phyloP scores from a whole-genome alignment of 1,140 invertebrate genomes.

The Pomacea maculata region DNA sequence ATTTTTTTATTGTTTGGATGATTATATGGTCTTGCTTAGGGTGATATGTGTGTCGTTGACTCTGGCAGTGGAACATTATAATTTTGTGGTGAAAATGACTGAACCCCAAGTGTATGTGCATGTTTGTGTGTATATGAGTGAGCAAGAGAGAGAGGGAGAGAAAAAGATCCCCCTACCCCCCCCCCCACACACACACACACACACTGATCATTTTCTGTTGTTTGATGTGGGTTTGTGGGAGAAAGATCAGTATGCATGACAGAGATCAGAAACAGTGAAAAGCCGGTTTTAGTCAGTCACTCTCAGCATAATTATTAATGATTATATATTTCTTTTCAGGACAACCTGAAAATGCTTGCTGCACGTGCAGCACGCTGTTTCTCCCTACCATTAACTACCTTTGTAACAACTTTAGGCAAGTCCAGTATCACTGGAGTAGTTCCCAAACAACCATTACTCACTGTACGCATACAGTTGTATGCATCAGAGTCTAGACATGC shows the following conservation, averaged over 20 bases:
- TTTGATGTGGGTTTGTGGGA: not conserved
- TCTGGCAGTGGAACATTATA: too few species aligned
- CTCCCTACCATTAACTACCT: slow-evolving; percentile 46
- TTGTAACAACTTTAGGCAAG: slow-evolving; percentile 43
- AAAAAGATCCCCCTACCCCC: too few species aligned
- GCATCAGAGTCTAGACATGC: slow-evolving; percentile 40
- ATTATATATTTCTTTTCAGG: not conserved
- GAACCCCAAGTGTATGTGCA: not conserved
- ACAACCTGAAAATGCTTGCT: slow-evolving; percentile 36
- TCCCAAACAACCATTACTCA: slow-evolving; percentile 30
- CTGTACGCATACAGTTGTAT: slow-evolving; percentile 39
- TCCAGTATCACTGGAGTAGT: slow-evolving; percentile 19
- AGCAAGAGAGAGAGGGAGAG: too few species aligned
- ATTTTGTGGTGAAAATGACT: too few species aligned
- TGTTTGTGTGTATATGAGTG: not conserved
- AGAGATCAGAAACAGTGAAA: not conserved
- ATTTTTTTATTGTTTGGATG: too few species aligned
- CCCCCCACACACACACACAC: too few species aligned
- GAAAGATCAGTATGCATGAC: not conserved
- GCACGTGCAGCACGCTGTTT: slow-evolving; percentile 27
- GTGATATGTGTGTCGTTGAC: too few species aligned
- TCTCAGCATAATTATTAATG: not conserved
- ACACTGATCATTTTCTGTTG: not conserved
- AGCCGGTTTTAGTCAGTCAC: not conserved
- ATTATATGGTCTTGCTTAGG: too few species aligned